A percentile compares a stretch with the other conserved stretches of the same genome.
Conservation (phyloP, 2,888 invertebrate species). For the Autographa gamma region DNA sequence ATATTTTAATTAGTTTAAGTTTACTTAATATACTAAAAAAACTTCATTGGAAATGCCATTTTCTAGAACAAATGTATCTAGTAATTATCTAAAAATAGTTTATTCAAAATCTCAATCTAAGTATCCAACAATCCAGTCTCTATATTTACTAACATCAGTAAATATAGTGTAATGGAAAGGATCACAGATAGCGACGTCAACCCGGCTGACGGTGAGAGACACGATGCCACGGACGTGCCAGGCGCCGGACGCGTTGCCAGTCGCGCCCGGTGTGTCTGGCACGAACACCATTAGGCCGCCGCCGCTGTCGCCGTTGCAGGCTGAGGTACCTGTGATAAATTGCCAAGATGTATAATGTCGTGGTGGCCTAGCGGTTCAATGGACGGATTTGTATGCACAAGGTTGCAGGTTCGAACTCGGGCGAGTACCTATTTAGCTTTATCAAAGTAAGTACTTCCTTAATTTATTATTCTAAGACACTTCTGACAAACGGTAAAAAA, state of each 20-base stretch:
- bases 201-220: slow-evolving; percentile 62
- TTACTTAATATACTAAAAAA: too few relatives aligned
- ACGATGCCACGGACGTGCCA: slow-evolving; percentile 73
- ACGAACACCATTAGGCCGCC: slow-evolving; percentile 80
- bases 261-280: slow-evolving; percentile 60
- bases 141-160: slow-evolving; percentile 76
- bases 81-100: background rate
- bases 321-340: slow-evolving; percentile 75
- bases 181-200: slow-evolving; percentile 75
- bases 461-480: too few relatives aligned
- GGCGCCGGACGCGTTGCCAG: slow-evolving; percentile 55
- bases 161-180: slow-evolving; percentile 80
- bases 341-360: too few relatives aligned
- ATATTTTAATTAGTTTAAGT: too few relatives aligned
- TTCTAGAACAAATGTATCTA: background rate
- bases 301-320: slow-evolving; percentile 87
- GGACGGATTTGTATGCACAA: too few relatives aligned
- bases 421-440: too few relatives aligned
- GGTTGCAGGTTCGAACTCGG: too few relatives aligned
- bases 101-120: slow-evolving; percentile 28
- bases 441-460: too few relatives aligned
- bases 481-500: too few relatives aligned
- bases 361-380: too few relatives aligned
- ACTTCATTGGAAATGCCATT: too few relatives aligned
- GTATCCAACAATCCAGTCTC: slow-evolving; percentile 65